Conservation (phyloP, 2,888 invertebrate genomes). For the Notodonta dromedarius region DNA sequence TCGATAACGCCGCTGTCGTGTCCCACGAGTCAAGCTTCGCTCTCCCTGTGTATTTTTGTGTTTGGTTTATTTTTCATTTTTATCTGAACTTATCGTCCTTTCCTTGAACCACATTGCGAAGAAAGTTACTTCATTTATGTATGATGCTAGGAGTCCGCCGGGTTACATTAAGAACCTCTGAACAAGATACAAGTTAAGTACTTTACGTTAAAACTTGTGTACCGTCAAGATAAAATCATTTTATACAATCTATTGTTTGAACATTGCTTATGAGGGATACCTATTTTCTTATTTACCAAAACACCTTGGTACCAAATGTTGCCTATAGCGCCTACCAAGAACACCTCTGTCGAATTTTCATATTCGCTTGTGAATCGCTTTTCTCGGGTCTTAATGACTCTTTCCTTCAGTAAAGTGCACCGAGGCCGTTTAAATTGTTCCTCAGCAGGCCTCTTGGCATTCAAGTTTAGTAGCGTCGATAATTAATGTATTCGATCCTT, state of each 20-base stretch:
- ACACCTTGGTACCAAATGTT: slow-evolving; percentile 44
- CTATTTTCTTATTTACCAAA: slow-evolving; percentile 36
- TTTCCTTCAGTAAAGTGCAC: slow-evolving; percentile 53
- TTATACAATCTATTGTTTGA: slow-evolving; percentile 26
- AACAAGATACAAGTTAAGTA: slow-evolving; percentile 39
- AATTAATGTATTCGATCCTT: slow-evolving; percentile 34
- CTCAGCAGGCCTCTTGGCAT: slow-evolving; percentile 39
- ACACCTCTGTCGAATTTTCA: slow-evolving; percentile 60
- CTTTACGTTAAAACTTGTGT: slow-evolving; percentile 37
- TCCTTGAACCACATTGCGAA: slow-evolving; percentile 34
- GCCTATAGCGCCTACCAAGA: slow-evolving; percentile 51
- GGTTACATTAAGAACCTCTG: slow-evolving; percentile 28
- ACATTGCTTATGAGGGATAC: slow-evolving; percentile 27
- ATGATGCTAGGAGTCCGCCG: slow-evolving; percentile 25
- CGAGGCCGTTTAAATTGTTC: slow-evolving; percentile 51
- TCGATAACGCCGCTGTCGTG: slow-evolving; percentile 60
- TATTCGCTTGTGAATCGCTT: slow-evolving; percentile 65
- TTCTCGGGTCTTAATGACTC: slow-evolving; percentile 61
- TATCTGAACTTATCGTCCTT: slow-evolving; percentile 35
- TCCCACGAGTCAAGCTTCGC: slow-evolving; percentile 60
- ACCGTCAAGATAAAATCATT: slow-evolving; percentile 24
- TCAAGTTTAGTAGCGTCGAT: slow-evolving; percentile 47
- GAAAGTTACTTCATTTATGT: slow-evolving; percentile 38
- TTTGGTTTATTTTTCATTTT: slow-evolving; percentile 39
- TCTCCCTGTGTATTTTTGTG: slow-evolving; percentile 36